These are phyloP conservation scores for Centropyge bicolor DNA, from an alignment of 2,797 vertebrate species.

Conservation along the genomic window DNA sequence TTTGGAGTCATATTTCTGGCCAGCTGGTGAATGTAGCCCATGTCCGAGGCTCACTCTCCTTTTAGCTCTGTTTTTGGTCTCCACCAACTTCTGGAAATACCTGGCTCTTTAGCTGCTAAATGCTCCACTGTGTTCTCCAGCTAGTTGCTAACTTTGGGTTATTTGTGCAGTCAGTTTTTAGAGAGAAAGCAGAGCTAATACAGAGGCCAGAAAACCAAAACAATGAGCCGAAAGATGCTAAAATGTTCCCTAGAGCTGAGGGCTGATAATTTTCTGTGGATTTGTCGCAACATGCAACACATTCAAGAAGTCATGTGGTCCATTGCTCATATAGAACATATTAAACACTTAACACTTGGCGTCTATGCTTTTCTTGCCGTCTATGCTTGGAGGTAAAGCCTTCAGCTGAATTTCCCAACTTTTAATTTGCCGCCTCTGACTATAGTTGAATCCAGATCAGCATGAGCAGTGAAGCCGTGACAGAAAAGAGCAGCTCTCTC, in stretches of 20 bases:
- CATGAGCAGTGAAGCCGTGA: not conserved
- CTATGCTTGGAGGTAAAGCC: not conserved
- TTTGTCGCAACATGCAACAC: too few species aligned
- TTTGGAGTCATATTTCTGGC: not conserved
- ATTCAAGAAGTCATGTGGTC: not conserved
- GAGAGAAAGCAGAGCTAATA: too few species aligned
- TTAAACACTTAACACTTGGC: not conserved
- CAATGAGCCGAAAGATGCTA: not conserved
- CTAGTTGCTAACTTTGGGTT: not conserved
- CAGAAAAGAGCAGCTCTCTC: constrained; percentile 1
- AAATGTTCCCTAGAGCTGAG: too few species aligned
- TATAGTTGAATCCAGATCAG: constrained; percentile 11
- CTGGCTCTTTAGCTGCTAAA: too few species aligned
- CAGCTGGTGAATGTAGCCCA: not conserved
- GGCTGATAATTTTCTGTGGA: too few species aligned
- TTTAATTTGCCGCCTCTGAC: not conserved
- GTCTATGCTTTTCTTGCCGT: not conserved
- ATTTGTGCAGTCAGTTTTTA: too few species aligned
- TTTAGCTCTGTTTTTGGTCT: constrained; percentile 7
- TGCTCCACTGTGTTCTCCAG: too few species aligned
- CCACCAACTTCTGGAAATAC: not conserved
- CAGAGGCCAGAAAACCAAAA: not conserved
- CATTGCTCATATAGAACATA: not conserved
- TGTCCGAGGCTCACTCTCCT: not conserved
- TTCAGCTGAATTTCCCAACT: not conserved